phyloP scores from a whole-genome alignment of 1,140 invertebrate species.

The Drosophila tani region DNA sequence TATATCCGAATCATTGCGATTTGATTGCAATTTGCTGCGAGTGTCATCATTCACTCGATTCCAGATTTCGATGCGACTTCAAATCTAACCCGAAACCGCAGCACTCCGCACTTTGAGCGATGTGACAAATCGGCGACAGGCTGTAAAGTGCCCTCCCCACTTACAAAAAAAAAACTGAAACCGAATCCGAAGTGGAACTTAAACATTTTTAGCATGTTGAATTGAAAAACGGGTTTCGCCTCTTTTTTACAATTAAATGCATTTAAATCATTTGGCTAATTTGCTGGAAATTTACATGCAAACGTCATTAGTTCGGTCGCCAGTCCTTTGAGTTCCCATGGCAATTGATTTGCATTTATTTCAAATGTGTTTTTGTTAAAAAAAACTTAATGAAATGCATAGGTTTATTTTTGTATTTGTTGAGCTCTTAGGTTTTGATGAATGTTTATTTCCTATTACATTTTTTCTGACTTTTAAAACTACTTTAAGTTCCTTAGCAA shows the following conservation, averaged over 20 bases:
- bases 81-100: constrained; percentile 35
- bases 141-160: constrained; percentile 50
- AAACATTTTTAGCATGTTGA: constrained; percentile 25
- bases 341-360: constrained; percentile 4
- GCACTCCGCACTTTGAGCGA: constrained; percentile 66
- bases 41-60: constrained; percentile 67
- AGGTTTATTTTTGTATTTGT: not conserved
- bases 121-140: constrained; percentile 73
- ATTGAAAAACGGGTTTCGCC: constrained; percentile 69
- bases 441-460: too few relatives aligned
- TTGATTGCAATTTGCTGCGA: constrained; percentile 69
- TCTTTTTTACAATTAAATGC: constrained; percentile 59
- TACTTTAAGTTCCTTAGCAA: not conserved
- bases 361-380: not conserved
- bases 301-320: constrained; percentile 69
- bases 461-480: too few relatives aligned
- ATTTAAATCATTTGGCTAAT: constrained; percentile 76
- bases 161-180: not conserved
- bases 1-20: constrained; percentile 47
- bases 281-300: constrained; percentile 67
- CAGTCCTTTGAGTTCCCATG: constrained; percentile 29
- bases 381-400: not conserved
- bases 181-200: not conserved
- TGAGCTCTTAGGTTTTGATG: not conserved
- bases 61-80: constrained; percentile 1